Evolutionary conservation across 2,888 invertebrate species (phyloP).

Genomic region (Thecocarcelia acutangulata): DNA sequence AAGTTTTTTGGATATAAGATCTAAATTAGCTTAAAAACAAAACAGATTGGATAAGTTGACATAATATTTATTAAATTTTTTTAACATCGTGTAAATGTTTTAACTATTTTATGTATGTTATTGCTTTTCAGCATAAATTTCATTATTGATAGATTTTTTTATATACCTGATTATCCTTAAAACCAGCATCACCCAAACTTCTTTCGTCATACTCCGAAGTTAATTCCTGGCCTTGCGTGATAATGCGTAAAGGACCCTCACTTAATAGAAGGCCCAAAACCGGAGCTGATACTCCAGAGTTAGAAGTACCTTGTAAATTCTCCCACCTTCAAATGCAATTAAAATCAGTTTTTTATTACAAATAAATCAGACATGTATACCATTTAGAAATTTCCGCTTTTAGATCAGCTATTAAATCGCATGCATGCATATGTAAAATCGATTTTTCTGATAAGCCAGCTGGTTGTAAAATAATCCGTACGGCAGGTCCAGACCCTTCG

Average conservation of each 20-base stretch:
- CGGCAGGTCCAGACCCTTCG: slow-evolving; percentile 84
- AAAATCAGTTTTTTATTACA: not conserved
- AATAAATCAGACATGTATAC: slow-evolving; percentile 76
- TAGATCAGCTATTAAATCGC: slow-evolving; percentile 95
- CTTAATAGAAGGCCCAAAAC: slow-evolving; percentile 87
- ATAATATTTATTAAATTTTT: no score
- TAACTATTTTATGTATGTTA: no score
- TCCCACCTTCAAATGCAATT: slow-evolving; percentile 85
- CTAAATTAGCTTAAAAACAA: no score
- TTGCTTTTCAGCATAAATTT: not conserved
- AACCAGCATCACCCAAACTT: slow-evolving; percentile 93
- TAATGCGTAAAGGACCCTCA: slow-evolving; percentile 94
- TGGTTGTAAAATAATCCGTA: slow-evolving; percentile 92
- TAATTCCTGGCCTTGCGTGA: slow-evolving; percentile 95
- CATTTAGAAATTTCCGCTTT: slow-evolving; percentile 97
- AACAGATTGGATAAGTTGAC: no score
- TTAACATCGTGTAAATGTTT: no score
- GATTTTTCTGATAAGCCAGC: slow-evolving; percentile 94
- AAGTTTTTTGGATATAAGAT: not conserved
- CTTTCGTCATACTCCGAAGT: slow-evolving; percentile 96
- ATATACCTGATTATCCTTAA: slow-evolving; percentile 93
- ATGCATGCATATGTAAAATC: slow-evolving; percentile 89
- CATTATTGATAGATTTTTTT: not conserved
- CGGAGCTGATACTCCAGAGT: slow-evolving; percentile 81
- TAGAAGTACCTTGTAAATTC: slow-evolving; percentile 81